Conservation (phyloP, 2,888 invertebrate species). For the Polyommatus icarus region DNA sequence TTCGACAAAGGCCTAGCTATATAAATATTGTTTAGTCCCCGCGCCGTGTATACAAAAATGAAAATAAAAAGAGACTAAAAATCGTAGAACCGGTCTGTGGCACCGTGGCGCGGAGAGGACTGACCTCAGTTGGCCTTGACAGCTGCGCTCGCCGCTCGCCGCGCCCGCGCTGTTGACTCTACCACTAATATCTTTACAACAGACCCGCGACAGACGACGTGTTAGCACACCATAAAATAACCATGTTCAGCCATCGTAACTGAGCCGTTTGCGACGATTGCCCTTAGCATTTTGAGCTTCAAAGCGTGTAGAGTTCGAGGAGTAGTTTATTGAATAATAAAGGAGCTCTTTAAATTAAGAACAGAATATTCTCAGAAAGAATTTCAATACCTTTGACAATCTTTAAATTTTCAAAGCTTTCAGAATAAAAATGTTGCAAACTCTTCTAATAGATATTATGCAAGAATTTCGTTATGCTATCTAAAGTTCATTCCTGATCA, state of each 20-base stretch:
- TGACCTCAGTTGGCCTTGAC: slow-evolving; percentile 80
- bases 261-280: slow-evolving; percentile 9
- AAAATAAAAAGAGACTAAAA: slow-evolving; percentile 80
- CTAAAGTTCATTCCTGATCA: background rate
- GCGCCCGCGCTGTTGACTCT: slow-evolving; percentile 64
- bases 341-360: background rate
- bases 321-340: background rate
- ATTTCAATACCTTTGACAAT: background rate
- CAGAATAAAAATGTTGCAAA: background rate
- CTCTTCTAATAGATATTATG: background rate
- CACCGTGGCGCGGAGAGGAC: slow-evolving; percentile 74
- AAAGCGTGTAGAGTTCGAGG: background rate
- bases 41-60: slow-evolving; percentile 79
- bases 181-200: slow-evolving; percentile 77
- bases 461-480: background rate
- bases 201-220: slow-evolving; percentile 69
- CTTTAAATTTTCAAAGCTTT: background rate
- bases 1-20: slow-evolving; percentile 69
- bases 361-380: background rate
- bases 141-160: slow-evolving; percentile 75
- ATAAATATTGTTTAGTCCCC: slow-evolving; percentile 80
- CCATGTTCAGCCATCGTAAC: slow-evolving; percentile 43
- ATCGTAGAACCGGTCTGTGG: slow-evolving; percentile 77
- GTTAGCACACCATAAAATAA: slow-evolving; percentile 51
- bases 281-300: background rate